Percentiles rank a stretch among this genome's conserved stretches.
Conservation (phyloP, 1,140 invertebrate species). For the Zaprionus africanus region DNA sequence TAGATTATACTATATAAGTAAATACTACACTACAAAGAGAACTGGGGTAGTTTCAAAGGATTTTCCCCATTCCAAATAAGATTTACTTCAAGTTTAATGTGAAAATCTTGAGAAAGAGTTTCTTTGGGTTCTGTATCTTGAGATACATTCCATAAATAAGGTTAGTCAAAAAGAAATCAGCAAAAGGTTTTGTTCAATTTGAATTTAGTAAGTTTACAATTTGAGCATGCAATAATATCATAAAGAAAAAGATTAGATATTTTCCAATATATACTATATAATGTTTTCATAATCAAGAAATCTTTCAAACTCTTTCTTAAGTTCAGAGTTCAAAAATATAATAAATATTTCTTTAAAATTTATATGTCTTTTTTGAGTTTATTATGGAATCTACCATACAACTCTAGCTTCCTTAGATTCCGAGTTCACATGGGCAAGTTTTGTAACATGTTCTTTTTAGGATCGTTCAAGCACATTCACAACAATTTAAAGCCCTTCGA, state of each 20-base stretch:
- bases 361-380: not conserved
- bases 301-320: not conserved
- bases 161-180: not conserved
- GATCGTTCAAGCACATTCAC: not conserved
- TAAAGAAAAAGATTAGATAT: not conserved
- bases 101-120: not conserved
- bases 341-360: not conserved
- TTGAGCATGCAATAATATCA: not conserved
- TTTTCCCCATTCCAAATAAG: not conserved
- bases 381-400: not conserved
- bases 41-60: not conserved
- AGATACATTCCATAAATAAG: not conserved
- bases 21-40: not conserved
- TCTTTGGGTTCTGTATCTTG: not conserved
- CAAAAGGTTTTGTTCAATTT: not conserved
- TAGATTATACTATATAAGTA: not conserved
- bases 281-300: not conserved
- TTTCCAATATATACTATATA: too few relatives aligned
- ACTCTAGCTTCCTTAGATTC: not conserved
- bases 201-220: not conserved
- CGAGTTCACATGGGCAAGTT: not conserved
- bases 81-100: not conserved
- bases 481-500: not conserved
- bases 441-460: not conserved
- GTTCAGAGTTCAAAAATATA: not conserved